A percentile compares a stretch with the other conserved stretches of the same genome.
Conservation (phyloP, 1,140 invertebrate genomes). For the Drosophila ercepeae region DNA sequence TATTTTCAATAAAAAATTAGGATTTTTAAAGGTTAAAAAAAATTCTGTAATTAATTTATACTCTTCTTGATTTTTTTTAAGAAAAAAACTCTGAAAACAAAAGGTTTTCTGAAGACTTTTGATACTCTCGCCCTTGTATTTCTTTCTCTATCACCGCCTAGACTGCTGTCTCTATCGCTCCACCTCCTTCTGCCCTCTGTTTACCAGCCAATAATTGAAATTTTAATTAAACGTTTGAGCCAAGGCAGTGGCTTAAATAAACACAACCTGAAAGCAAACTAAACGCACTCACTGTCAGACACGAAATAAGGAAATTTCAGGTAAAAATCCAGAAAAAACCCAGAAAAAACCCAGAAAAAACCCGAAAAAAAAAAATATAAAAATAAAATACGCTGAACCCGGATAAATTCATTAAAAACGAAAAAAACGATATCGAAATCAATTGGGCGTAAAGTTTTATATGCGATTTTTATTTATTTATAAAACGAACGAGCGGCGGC, state of each 20-base stretch:
- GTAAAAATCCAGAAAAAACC: too few relatives aligned
- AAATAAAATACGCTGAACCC: slow-evolving; percentile 13
- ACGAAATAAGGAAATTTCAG: neutral
- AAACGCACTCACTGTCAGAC: neutral
- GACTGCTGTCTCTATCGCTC: neutral
- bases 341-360: too few relatives aligned
- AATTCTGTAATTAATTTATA: too few relatives aligned
- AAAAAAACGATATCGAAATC: slow-evolving; percentile 65
- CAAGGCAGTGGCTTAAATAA: slow-evolving; percentile 54
- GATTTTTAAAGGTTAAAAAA: too few relatives aligned
- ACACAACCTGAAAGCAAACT: slow-evolving; percentile 46
- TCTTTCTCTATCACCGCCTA: neutral
- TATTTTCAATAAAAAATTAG: too few relatives aligned
- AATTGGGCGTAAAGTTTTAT: slow-evolving; percentile 64
- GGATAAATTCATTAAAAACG: slow-evolving; percentile 70
- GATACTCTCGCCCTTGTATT: too few relatives aligned
- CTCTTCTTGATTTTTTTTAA: too few relatives aligned
- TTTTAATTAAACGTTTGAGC: slow-evolving; percentile 68
- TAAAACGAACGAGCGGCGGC: neutral
- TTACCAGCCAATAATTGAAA: slow-evolving; percentile 70
- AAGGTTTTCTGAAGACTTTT: too few relatives aligned
- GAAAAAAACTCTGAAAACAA: too few relatives aligned
- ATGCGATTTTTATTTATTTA: slow-evolving; percentile 4
- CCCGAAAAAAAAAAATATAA: slow-evolving; percentile 5
- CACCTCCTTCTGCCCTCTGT: slow-evolving; percentile 14